Evolutionary conservation across 2,797 vertebrate species (phyloP).

Genomic region (Sylvilagus floridanus): DNA sequence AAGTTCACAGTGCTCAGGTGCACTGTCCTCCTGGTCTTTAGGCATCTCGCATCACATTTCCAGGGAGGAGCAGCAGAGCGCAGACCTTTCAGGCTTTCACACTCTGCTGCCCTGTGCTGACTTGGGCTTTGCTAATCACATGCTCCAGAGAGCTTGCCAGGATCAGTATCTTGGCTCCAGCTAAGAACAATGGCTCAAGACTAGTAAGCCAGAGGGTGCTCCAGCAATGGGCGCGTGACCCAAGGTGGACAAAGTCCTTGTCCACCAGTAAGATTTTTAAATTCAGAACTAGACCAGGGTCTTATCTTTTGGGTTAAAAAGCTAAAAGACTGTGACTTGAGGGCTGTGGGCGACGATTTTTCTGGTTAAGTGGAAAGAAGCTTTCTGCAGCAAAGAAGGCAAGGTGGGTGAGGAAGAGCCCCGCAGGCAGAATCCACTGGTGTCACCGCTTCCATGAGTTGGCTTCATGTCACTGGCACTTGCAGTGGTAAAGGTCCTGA

Average conservation of each 20-base stretch:
- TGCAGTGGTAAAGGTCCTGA: neutral
- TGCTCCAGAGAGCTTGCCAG: neutral
- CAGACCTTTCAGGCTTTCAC: neutral
- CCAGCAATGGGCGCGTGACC: neutral
- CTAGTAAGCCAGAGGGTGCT: neutral
- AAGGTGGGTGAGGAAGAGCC: neutral
- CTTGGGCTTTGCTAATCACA: neutral
- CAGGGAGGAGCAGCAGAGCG: neutral
- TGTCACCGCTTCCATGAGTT: neutral
- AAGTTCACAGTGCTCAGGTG: neutral
- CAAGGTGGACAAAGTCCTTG: neutral
- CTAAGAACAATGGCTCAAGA: neutral
- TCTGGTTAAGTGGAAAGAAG: neutral
- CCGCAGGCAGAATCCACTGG: neutral
- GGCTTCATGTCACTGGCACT: neutral
- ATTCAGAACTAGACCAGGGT: neutral
- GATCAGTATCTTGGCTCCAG: neutral
- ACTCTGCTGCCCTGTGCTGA: neutral
- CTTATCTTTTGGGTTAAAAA: slow-evolving; percentile 11
- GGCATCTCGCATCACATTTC: neutral
- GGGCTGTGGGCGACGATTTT: neutral
- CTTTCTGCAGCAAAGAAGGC: neutral
- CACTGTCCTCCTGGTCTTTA: neutral
- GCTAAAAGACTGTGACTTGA: neutral
- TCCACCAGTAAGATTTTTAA: neutral